These are phyloP conservation scores for Bombyx huttoni DNA, from an alignment of 2,888 invertebrate species.

Conservation along the genomic window DNA sequence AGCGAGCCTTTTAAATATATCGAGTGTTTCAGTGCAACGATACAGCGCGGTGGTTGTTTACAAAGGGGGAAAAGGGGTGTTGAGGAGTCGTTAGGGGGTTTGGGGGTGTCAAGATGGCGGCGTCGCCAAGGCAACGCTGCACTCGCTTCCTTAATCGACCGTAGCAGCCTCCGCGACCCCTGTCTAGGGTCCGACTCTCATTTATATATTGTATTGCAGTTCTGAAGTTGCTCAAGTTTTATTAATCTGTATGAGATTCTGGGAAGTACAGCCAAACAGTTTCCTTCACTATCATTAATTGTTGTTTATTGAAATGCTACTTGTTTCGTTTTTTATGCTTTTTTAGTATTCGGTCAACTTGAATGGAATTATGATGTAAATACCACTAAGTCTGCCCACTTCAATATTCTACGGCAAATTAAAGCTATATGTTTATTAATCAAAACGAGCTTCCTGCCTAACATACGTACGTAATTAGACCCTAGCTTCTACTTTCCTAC, in stretches of 20 bases:
- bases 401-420: too few species aligned
- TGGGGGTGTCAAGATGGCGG: slow-evolving; percentile 60
- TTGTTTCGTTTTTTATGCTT: too few species aligned
- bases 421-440: too few species aligned
- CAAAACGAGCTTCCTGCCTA: too few species aligned
- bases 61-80: slow-evolving; percentile 36
- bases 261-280: background rate
- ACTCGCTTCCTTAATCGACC: slow-evolving; percentile 72
- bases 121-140: slow-evolving; percentile 68
- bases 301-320: too few species aligned
- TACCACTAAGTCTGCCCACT: too few species aligned
- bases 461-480: too few species aligned
- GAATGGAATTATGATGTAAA: too few species aligned
- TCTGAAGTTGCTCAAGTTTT: slow-evolving; percentile 14
- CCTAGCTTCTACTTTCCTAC: too few species aligned
- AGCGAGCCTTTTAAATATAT: slow-evolving; percentile 63
- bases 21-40: slow-evolving; percentile 69
- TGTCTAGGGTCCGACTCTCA: slow-evolving; percentile 39
- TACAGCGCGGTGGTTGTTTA: slow-evolving; percentile 59
- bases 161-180: slow-evolving; percentile 44
- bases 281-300: background rate
- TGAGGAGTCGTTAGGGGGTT: slow-evolving; percentile 14
- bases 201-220: slow-evolving; percentile 68
- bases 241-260: background rate
- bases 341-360: too few species aligned